These are phyloP conservation scores for Fulica atra DNA, from an alignment of 2,113 vertebrate genomes.

Conservation along the genomic window DNA sequence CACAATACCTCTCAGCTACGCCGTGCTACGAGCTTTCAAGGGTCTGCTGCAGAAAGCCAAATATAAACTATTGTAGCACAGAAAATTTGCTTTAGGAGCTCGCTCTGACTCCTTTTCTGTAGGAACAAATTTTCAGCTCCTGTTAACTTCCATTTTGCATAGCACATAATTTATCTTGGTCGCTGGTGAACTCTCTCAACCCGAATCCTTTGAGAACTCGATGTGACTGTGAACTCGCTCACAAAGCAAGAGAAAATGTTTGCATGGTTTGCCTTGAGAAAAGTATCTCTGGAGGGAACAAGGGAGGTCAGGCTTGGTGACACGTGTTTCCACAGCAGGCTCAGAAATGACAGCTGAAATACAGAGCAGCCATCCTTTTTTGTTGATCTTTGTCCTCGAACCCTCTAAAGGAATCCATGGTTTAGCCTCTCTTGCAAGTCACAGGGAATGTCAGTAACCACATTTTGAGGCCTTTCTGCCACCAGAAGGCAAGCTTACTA, in stretches of 20 bases:
- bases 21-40: background rate
- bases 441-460: background rate
- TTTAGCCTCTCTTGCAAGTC: background rate
- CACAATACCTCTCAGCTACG: background rate
- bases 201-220: background rate
- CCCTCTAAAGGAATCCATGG: background rate
- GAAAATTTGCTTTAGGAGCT: background rate
- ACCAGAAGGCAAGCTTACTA: background rate
- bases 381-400: background rate
- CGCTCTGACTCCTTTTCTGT: background rate
- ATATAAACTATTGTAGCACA: background rate
- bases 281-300: background rate
- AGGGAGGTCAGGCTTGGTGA: background rate
- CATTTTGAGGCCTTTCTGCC: background rate
- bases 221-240: background rate
- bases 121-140: background rate
- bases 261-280: background rate
- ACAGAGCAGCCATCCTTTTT: background rate
- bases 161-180: background rate
- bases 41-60: background rate
- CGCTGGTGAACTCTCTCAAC: background rate
- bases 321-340: background rate
- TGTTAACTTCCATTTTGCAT: background rate
- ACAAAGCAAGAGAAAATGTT: background rate
- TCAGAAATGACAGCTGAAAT: background rate